Conservation (phyloP, 2,888 invertebrate species). For the Tetrapedia diversipes region DNA sequence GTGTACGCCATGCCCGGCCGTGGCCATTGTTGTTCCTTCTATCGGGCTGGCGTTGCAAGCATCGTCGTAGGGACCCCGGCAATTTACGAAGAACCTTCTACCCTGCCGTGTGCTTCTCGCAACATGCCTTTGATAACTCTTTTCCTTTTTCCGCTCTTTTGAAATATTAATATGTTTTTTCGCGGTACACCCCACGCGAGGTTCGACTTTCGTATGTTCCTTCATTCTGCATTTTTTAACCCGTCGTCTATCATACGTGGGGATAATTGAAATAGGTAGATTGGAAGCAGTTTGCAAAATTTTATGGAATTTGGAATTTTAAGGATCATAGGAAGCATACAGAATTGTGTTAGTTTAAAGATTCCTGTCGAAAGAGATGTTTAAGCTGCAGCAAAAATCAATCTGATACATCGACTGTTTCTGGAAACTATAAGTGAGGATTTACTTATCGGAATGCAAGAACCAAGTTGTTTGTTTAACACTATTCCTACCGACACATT, state of each 20-base stretch:
- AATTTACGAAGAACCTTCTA: conserved; percentile 46
- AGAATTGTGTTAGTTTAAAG: too few relatives aligned
- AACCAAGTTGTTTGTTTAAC: too few relatives aligned
- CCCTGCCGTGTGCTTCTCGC: conserved; percentile 3
- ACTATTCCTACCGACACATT: too few relatives aligned
- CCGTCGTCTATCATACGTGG: too few relatives aligned
- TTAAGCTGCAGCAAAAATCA: too few relatives aligned
- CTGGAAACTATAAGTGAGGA: too few relatives aligned
- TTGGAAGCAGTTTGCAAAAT: too few relatives aligned
- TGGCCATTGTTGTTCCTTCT: conserved; percentile 53
- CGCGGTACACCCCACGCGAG: not conserved
- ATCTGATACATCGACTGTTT: too few relatives aligned
- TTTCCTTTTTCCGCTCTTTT: conserved; percentile 3
- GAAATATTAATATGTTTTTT: conserved; percentile 51
- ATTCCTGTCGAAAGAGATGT: too few relatives aligned
- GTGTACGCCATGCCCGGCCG: conserved; percentile 16
- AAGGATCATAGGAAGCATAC: too few relatives aligned
- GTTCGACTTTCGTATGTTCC: not conserved
- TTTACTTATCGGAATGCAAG: too few relatives aligned
- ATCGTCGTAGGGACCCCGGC: conserved; percentile 28
- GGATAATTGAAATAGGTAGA: not conserved
- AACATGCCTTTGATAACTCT: not conserved
- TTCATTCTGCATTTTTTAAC: not conserved
- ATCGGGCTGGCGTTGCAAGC: conserved; percentile 46
- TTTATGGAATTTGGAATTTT: too few relatives aligned